Base-by-base conservation (phyloP, 1,140 invertebrate species). In the Dinoponera quadriceps region DNA sequence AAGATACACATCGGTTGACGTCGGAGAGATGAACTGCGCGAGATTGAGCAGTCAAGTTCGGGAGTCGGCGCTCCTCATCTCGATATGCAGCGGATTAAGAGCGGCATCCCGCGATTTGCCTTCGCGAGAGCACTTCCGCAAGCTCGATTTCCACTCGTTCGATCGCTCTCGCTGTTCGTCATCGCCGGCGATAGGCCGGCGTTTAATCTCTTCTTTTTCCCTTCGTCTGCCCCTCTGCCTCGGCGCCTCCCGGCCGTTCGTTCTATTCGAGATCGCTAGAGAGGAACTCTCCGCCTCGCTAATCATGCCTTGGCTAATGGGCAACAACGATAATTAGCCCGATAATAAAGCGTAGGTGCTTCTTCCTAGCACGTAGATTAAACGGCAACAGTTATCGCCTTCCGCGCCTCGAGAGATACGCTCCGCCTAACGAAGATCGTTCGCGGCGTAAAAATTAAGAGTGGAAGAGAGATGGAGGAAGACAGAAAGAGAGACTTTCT, bases 291-390 rank as follows among this genome's bases (percentile, higher is more conserved):
- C 49, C 59, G 81, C 20, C 72, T 83, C 60, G 81, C 81, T 83
- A 83, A 83, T 77, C 49, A 75, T 83, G 59, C 25, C 84, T 83
- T 33, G 29, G 77, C n/a, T 73, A 85, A 85, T 83, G 81, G 29
- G 49, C 72, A 66, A 55, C 80, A 49, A 65, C 33, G 72, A 85
- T 85, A 85, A 85, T 85, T 85, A 85, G 51, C 54, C n/a, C 63
- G 63, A 75, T 85, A 74, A 83, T 83, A 83, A 85, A 85, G 62
- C 81, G 71, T 85, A 57, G 80, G 51, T 51, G 68, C 68, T 75
- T 82, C 44, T 51, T 82, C 60, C 49, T 55, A 16, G 27, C 49
- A 22, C 48, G 81, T 55, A 63, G 49, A 82, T 73, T 82, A 82
- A 82, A 74, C 33, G 75, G 75, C 75, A 80, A 80, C 51, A 80